Base-by-base conservation (phyloP, 2,888 invertebrate genomes). In the Heteromyza rotundicornis region DNA sequence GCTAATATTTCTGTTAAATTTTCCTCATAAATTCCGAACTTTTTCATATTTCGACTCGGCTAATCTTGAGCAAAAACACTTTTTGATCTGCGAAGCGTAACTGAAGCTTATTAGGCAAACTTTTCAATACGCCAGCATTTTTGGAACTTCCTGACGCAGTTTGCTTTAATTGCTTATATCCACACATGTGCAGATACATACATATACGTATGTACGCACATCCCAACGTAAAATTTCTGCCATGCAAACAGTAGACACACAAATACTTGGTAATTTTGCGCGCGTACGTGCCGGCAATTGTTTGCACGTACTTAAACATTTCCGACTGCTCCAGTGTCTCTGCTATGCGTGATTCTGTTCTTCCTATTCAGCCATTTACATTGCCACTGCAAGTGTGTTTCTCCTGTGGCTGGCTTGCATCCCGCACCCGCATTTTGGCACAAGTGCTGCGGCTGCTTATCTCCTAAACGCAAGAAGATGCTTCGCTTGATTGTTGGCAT, bases 221-320 rank as follows among this genome's bases (percentile, higher is more conserved):
- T 3, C 17, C 2, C 5, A 7, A 17, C 47, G 19, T 3, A 47
- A 5, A 5, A 5, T 2, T 20, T 5, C 20, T 20, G 2, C 47
- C 17, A 19, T 20, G 47, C 47, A 47, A 47, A 47, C 47, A 47
- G 14, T 19, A 47, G 5, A 47, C 47, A 47, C 14, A 19, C 47
- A 47, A 35, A 32, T 57, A 20, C 47, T 35, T 60, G 24, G 60
- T 51, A 57, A 60, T 60, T 51, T 60, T 22, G 22, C 51, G 40
- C 16, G 12, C 52, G 51, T 57, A 64, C 63, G 60, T 64, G 63
- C 55, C 27, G 44, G 32, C 53, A 23, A 58, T 60, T 64, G 60
- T 58, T 64, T 58, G 53, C 60, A 64, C 63, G 58, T 64, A 60
- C 57, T 60, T 58, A 57, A 52, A 40, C 54, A 49, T 49, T 60